Evolutionary conservation across 2,113 vertebrate genomes (phyloP).

Genomic region (Sylvia atricapilla): DNA sequence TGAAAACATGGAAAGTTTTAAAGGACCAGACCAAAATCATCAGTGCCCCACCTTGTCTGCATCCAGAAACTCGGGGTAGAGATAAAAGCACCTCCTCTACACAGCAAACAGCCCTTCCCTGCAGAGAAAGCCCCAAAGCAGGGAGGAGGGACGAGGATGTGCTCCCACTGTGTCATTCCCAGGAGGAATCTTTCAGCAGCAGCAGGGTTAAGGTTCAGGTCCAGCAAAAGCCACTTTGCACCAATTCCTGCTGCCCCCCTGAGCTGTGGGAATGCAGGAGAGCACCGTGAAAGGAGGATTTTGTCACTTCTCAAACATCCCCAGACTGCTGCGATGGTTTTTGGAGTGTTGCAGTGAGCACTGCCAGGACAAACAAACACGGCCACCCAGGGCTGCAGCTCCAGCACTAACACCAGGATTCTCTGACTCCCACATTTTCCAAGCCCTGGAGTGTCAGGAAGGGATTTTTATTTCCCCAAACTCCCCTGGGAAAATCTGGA

Average conservation of each 20-base stretch:
- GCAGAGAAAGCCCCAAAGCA: not conserved
- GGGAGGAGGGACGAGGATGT: not conserved
- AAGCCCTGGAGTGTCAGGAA: not conserved
- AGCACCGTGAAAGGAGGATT: not conserved
- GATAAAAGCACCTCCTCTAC: not conserved
- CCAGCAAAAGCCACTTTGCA: not conserved
- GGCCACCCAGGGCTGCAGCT: not conserved
- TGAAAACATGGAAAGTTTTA: not conserved
- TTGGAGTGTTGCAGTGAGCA: not conserved
- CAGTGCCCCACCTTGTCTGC: not conserved
- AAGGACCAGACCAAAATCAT: not conserved
- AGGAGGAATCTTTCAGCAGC: not conserved
- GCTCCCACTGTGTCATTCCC: not conserved
- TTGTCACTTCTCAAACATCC: not conserved
- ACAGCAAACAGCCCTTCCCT: not conserved
- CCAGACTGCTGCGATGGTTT: not conserved
- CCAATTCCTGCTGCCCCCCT: not conserved
- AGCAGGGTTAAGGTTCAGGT: not conserved
- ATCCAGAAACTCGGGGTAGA: not conserved
- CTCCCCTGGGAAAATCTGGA: not conserved
- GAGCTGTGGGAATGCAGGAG: not conserved
- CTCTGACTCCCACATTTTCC: not conserved
- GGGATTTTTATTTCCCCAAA: not conserved
- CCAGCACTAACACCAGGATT: not conserved
- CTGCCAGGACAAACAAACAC: conserved; percentile 23